Evolutionary conservation across 2,888 invertebrate genomes (phyloP).

Genomic region (Apotomis capreana): DNA sequence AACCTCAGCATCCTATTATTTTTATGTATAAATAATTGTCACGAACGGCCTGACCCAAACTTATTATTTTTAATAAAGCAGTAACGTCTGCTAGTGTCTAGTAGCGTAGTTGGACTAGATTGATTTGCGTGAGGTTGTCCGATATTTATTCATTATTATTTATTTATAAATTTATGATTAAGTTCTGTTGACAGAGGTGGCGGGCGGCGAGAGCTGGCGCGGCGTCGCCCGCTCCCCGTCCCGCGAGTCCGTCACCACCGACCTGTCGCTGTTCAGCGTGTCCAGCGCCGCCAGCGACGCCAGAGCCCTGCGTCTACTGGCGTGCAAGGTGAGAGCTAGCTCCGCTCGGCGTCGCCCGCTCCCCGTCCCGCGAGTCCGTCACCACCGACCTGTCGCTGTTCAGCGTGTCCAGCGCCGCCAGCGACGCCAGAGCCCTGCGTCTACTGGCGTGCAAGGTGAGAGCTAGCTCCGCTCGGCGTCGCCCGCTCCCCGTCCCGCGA

Average conservation of each 20-base stretch:
- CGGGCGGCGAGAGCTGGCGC: slow-evolving; percentile 69
- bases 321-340: not conserved
- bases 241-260: slow-evolving; percentile 93
- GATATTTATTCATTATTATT: no score
- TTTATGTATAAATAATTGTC: no score
- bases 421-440: slow-evolving; percentile 71
- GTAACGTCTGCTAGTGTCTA: no score
- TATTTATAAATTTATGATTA: no score
- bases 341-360: not conserved
- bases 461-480: no score
- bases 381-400: slow-evolving; percentile 91
- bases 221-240: slow-evolving; percentile 87
- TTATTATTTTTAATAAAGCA: no score
- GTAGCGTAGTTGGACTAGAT: no score
- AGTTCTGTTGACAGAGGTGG: slow-evolving; percentile 65
- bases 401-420: slow-evolving; percentile 72
- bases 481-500: no score
- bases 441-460: slow-evolving; percentile 54
- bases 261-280: slow-evolving; percentile 90
- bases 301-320: slow-evolving; percentile 68
- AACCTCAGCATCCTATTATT: no score
- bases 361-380: slow-evolving; percentile 54
- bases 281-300: slow-evolving; percentile 84
- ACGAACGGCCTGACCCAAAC: no score
- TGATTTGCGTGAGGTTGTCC: no score